phyloP scores from a whole-genome alignment of 2,888 invertebrate genomes.

The Dicyrtomina minuta region DNA sequence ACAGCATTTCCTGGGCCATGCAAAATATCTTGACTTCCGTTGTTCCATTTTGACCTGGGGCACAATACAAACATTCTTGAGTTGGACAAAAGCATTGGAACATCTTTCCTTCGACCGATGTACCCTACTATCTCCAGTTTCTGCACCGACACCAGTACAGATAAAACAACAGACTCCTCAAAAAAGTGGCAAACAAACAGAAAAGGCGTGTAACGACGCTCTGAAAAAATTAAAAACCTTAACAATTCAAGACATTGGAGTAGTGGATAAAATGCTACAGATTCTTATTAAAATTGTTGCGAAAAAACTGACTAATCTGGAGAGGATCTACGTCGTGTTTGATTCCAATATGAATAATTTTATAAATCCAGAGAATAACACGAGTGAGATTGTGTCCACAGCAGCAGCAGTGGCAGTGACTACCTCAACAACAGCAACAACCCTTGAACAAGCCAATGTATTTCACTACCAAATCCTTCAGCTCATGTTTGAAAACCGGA shows the following conservation, averaged over 20 bases:
- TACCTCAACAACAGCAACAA: too few species aligned
- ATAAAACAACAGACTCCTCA: too few species aligned
- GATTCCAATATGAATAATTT: conserved; percentile 31
- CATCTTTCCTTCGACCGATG: conserved; percentile 26
- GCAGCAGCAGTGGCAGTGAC: background rate
- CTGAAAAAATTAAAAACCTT: background rate
- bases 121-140: too few species aligned
- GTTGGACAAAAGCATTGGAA: conserved; percentile 11
- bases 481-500: background rate
- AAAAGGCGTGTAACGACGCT: too few species aligned
- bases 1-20: conserved; percentile 9
- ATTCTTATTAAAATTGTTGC: background rate
- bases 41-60: conserved; percentile 26
- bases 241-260: background rate
- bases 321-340: background rate
- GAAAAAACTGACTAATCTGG: background rate
- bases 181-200: too few species aligned
- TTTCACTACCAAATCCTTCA: conserved; percentile 7
- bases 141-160: too few species aligned
- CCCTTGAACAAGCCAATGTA: background rate
- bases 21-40: conserved; percentile 34
- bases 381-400: too few species aligned
- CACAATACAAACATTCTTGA: conserved; percentile 29
- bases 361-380: background rate
- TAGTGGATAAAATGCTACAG: background rate